These are phyloP conservation scores for Epizoanthus illoricatus DNA, from an alignment of 92 coral and sea anemone species.

Conservation along the genomic window DNA sequence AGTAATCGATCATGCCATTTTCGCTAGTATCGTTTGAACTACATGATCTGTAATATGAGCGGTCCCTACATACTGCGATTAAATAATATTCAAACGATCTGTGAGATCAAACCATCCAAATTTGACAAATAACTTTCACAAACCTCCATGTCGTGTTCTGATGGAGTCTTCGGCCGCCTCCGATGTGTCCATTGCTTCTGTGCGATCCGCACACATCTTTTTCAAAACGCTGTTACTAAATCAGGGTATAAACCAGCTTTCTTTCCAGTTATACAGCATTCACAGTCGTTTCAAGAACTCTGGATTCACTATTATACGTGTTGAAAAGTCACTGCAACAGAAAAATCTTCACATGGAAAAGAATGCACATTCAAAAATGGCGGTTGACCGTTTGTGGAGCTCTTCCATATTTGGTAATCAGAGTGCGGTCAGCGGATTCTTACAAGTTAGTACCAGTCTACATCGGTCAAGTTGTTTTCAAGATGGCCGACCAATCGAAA, in stretches of 20 bases:
- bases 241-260: background rate
- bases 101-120: background rate
- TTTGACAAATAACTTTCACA: background rate
- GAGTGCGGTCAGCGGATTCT: background rate
- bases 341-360: conserved; percentile 22
- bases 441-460: no score
- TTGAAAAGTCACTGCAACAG: background rate
- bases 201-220: conserved; percentile 16
- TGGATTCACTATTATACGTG: background rate
- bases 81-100: no score
- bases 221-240: background rate
- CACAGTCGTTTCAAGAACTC: background rate
- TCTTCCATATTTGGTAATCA: conserved; percentile 30
- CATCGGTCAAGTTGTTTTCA: no score
- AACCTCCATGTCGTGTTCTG: conserved; percentile 28
- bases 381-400: conserved; percentile 64
- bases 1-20: no score
- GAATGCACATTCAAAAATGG: conserved; percentile 79
- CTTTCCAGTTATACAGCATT: background rate
- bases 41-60: no score
- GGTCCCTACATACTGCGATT: no score
- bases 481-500: no score
- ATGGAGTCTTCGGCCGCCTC: conserved; percentile 11
- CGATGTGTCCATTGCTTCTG: conserved; percentile 27
- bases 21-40: no score